Base-by-base conservation (phyloP, 2,888 invertebrate genomes). In the Spodoptera littoralis region DNA sequence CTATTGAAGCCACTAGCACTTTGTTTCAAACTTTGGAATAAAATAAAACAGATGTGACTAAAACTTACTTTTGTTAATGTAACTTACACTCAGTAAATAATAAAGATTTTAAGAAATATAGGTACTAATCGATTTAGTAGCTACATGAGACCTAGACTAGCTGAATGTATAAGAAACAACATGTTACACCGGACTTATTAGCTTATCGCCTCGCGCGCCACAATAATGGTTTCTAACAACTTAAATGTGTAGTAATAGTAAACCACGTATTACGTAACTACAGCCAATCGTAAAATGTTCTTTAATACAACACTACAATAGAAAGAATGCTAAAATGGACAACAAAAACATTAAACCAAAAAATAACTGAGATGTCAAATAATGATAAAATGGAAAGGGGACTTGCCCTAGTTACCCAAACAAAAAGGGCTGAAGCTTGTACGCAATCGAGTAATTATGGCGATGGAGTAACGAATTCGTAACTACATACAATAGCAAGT, bases 221-320 rank as follows among this genome's bases (percentile, higher is more conserved):
- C 59, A 68, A 41, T 63, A 60, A 73, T 77, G 57, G 73, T 68
- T 64, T 51, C 58, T 51, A 73, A 69, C 64, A 60, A 73, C 66
- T 59, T 61, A 52, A 67, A 60, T 60, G 42, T 36, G 48, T 18
- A 30, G 48, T 56, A 59, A 65, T 18, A 41, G 48, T 56, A 59
- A 65, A 69, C 58, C 49, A 75, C 41, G 30, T 42, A 48, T 11
- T 49, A 12, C 18, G 46, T 46, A 11, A 18, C 36, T 51, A 36
- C 41, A 54, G 18, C 22, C 18, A 54, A 54, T 49, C 48, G 56
- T 69, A 57, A 68, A 49, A 27, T 42, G 36, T 12, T 27, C 46
- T 27, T 47, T 53, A 30, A 43, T 30, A n/a, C 2, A 53, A 30
- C 43, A 8, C 12, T n/a, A 60, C 51, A 51, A 22, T 41, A 47